Evolutionary conservation across 2,888 invertebrate genomes (phyloP), one percentile per base, ranked within the genome.

Genomic region (Drosophila putrida): DNA sequence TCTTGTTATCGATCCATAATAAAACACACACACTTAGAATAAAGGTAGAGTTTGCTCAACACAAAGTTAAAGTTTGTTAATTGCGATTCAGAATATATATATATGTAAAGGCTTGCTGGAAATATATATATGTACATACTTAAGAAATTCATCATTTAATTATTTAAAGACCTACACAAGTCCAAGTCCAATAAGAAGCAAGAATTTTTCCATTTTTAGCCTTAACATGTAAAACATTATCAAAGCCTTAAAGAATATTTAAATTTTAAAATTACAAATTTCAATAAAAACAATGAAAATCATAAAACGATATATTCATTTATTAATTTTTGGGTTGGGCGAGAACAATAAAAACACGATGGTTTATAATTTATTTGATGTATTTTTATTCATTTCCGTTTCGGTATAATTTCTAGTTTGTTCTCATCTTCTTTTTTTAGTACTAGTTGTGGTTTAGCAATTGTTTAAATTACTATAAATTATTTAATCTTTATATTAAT

Each of bases 331-430:
- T n/a, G 44, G 4, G 0, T 44, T 6, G 8, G 13, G 11, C 27
- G 28, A 8, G 20, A 4, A 25, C 11, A 41, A 20, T 20, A 5
- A 20, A 43, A 25, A 43, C 11, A 43, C 43, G 6, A 11, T 43
- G 31, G 9, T 13, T 9, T 64, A 53, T 69, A 65, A 69, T 79
- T 89, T 83, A 88, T 84, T 82, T 84, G 70, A 88, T 85, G 83
- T 88, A 85, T 86, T 76, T 76, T 64, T 75, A 78, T 90, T 89
- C 90, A 89, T 88, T 89, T 90, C 90, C 89, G 86, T 88, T 89
- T 89, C 90, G 89, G 90, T 90, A 86, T 90, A 90, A 89, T 89
- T 90, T 89, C 88, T 90, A 90, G 90, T 89, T 89, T 90, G 87
- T 90, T 89, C 88, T 78, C 89, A 78, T 82, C 57, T 55, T 88